Evolutionary conservation across 1,140 invertebrate genomes (phyloP).

Genomic region (Meteorus sp.): DNA sequence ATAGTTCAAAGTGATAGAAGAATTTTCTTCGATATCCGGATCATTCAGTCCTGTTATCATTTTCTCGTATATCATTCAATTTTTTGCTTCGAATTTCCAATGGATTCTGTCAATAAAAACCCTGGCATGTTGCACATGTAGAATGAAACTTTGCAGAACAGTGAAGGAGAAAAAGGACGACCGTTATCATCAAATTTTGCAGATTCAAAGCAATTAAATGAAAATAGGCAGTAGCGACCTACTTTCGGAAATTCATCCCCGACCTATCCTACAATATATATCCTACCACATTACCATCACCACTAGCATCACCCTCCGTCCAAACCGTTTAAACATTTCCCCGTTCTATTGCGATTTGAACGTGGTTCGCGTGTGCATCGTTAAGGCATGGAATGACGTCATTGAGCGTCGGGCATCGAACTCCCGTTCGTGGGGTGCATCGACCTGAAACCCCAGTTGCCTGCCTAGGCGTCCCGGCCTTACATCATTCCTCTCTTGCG

Average conservation of each 20-base stretch:
- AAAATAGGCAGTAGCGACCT: constrained; percentile 29
- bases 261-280: constrained; percentile 29
- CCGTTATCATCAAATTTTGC: too few species aligned
- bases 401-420: constrained; percentile 51
- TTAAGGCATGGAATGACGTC: constrained; percentile 49
- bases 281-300: background rate
- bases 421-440: constrained; percentile 47
- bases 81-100: too few species aligned
- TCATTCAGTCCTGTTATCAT: too few species aligned
- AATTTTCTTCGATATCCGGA: too few species aligned
- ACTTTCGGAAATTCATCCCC: constrained; percentile 39
- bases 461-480: constrained; percentile 36
- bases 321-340: background rate
- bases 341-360: constrained; percentile 15
- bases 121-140: too few species aligned
- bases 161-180: background rate
- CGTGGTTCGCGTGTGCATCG: constrained; percentile 16
- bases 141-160: background rate
- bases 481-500: too few species aligned
- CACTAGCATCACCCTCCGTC: background rate
- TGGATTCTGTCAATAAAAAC: constrained; percentile 6
- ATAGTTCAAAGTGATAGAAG: too few species aligned
- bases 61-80: too few species aligned
- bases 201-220: background rate
- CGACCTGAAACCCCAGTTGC: constrained; percentile 53